phyloP scores from a whole-genome alignment of 2,113 vertebrate species.

The Balaenoptera acutorostrata region DNA sequence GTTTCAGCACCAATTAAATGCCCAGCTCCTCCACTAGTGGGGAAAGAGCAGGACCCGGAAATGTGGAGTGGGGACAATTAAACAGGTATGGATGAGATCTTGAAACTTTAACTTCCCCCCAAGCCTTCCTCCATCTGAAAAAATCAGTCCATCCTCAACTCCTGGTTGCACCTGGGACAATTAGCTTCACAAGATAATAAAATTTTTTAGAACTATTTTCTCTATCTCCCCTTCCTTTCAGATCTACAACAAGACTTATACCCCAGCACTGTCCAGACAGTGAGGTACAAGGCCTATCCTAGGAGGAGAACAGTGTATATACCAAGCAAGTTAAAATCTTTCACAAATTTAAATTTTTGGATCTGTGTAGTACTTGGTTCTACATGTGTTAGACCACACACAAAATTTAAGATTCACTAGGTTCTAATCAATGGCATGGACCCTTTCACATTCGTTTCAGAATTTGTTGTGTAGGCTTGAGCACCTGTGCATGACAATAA shows the following conservation, averaged over 20 bases:
- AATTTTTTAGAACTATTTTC: background rate
- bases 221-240: background rate
- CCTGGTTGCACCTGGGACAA: background rate
- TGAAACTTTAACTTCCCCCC: background rate
- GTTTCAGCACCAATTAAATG: background rate
- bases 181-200: background rate
- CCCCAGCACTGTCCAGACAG: background rate
- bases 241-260: background rate
- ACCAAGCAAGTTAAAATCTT: background rate
- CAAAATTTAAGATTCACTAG: constrained; percentile 28
- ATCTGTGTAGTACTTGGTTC: background rate
- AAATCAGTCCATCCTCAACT: background rate
- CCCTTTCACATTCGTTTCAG: background rate
- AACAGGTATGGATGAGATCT: background rate
- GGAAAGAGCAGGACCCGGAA: background rate
- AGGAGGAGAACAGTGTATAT: background rate
- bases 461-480: background rate
- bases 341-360: background rate
- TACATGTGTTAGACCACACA: background rate
- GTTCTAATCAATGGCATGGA: background rate
- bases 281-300: background rate
- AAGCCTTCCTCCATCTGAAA: background rate
- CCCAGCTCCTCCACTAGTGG: background rate
- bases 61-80: background rate
- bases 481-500: background rate